Base-by-base conservation (phyloP, 2,888 invertebrate species). In the Agrypnus murinus region DNA sequence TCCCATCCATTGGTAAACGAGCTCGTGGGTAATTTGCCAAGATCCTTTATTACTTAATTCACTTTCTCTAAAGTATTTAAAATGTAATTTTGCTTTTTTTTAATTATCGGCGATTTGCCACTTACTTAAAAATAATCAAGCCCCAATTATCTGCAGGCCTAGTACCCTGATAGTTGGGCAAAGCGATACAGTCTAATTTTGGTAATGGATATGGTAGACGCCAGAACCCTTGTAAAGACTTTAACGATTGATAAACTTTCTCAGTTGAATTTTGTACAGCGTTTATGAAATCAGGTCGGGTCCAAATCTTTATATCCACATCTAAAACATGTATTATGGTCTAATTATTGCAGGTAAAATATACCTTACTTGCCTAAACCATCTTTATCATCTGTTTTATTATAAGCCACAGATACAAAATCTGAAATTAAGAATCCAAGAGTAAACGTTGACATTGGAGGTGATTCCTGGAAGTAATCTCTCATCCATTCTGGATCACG, bases 131-230 rank as follows among this genome's bases (percentile, higher is more conserved):
- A 38, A 93, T 87, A 74, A 94, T 88, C 1, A 95, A 86, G 2
- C 95, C 95, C 94, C 94, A 95, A 79, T 91, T 92, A 78, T 94
- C 94, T 2, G 92, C 90, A 0, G 94, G 92, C 75, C 91, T 90
- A 1, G 91, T 90, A 0, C 92, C 91, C 72, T 89, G 88, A 74
- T 92, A 91, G 72, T 90, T 91, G 0, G 95, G 95, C 58, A 94
- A 84, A 0, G 93, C 93, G 0, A 95, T 87, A 1, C 94, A 85
- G 81, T 95, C 93, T 73, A 95, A 82, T 80, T 91, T 91, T 0
- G 88, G 87, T 43, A 94, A 80, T 0, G 92, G 92, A 71, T 92
- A 87, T 0, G 91, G 87, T n/a, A 89, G 87, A 59, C 88, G 88
- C 87, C 93, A 92, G 77, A 91, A 90, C 1, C 87, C 83, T 73